phyloP scores from a whole-genome alignment of 2,888 invertebrate genomes.

The Agrotis exclamationis region DNA sequence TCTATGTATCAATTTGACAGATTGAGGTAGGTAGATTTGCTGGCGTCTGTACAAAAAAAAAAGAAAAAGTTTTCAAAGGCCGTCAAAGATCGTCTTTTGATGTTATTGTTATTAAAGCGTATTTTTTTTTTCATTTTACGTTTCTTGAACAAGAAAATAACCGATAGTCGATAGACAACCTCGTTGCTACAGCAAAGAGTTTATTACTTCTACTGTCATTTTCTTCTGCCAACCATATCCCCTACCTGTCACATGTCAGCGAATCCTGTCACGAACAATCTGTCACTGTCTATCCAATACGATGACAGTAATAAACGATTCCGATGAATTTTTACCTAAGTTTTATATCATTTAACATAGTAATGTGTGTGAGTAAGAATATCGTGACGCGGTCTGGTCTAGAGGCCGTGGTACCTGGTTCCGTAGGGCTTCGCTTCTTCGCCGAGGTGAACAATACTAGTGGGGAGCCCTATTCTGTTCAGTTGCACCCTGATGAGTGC shows the following conservation, averaged over 20 bases:
- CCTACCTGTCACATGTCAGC: not conserved
- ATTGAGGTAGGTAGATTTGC: too few species aligned
- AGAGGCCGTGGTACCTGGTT: slow-evolving; percentile 62
- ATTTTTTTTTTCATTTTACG: too few species aligned
- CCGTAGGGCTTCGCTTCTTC: slow-evolving; percentile 76
- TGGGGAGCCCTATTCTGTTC: slow-evolving; percentile 71
- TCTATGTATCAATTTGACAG: too few species aligned
- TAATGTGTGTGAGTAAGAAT: slow-evolving; percentile 63
- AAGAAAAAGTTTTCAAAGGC: too few species aligned
- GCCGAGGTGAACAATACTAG: slow-evolving; percentile 78
- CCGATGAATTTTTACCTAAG: slow-evolving; percentile 81
- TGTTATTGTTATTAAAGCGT: too few species aligned
- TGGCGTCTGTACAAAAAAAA: too few species aligned
- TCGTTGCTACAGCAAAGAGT: too few species aligned
- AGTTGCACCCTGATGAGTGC: slow-evolving; percentile 78
- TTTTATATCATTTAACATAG: slow-evolving; percentile 76
- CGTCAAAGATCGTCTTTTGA: too few species aligned
- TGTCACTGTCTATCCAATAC: slow-evolving; percentile 23
- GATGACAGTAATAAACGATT: slow-evolving; percentile 64
- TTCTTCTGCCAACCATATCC: not conserved
- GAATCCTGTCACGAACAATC: slow-evolving; percentile 1
- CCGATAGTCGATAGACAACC: too few species aligned
- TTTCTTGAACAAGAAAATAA: too few species aligned
- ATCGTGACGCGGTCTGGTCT: slow-evolving; percentile 70
- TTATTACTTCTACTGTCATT: too few species aligned